Evolutionary conservation across 2,113 vertebrate genomes (phyloP).

Genomic region (Rhea pennata): DNA sequence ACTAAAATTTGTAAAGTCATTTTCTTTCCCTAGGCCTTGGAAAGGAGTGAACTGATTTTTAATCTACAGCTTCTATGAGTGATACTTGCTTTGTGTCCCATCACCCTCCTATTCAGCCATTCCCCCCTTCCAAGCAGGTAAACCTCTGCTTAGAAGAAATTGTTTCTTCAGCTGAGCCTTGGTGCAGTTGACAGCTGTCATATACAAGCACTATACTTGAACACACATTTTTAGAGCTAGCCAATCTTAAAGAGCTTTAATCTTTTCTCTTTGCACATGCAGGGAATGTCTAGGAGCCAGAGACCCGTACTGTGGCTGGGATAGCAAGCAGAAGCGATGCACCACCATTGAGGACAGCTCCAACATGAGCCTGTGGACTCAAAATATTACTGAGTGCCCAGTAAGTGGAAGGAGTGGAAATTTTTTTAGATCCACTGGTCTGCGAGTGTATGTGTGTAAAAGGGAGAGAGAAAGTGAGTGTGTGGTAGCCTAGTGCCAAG

Average conservation of each 20-base stretch:
- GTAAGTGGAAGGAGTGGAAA: conserved; percentile 77
- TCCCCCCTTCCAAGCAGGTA: conserved; percentile 47
- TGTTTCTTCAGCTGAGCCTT: conserved; percentile 15
- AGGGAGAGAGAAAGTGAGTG: not conserved
- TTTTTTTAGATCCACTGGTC: not conserved
- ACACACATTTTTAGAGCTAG: not conserved
- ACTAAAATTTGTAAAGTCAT: conserved; percentile 68
- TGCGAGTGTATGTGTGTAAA: not conserved
- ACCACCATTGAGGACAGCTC: conserved; percentile 95
- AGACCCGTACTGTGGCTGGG: conserved; percentile 98
- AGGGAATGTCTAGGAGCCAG: conserved; percentile 93
- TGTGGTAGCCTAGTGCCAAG: not conserved
- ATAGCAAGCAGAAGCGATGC: conserved; percentile 90
- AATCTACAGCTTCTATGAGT: conserved; percentile 39
- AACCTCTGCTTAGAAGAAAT: conserved; percentile 57
- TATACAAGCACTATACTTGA: not conserved
- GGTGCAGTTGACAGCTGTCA: conserved; percentile 43
- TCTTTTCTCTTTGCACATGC: conserved; percentile 55
- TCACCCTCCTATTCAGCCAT: conserved; percentile 3
- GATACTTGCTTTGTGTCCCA: conserved; percentile 44
- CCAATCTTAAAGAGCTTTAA: conserved; percentile 31
- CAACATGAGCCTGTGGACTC: conserved; percentile 98
- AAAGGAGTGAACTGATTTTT: conserved; percentile 55
- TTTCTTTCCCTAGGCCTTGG: conserved; percentile 43
- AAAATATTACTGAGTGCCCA: conserved; percentile 95